Evolutionary conservation across 2,797 vertebrate genomes (phyloP).

Genomic region (Buceros bicornis): DNA sequence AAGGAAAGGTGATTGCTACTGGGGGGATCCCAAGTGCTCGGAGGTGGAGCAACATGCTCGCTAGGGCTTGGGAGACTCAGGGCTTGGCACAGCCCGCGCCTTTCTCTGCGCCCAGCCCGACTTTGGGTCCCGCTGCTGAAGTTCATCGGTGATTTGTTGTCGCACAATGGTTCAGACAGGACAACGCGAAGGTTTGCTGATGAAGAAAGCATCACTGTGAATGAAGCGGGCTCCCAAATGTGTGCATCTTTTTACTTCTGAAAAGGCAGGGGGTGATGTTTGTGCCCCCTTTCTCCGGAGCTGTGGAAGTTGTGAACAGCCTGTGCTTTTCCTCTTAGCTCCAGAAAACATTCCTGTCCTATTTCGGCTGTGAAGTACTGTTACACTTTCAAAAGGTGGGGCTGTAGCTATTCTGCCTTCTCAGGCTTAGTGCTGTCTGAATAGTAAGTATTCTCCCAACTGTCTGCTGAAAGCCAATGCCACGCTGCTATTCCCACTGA

Average conservation of each 20-base stretch:
- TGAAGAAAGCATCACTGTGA: neutral
- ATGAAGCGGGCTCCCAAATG: neutral
- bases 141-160: neutral
- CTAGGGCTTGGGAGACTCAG: neutral
- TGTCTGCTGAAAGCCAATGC: neutral
- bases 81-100: neutral
- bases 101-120: neutral
- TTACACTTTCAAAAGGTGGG: neutral
- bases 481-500: neutral
- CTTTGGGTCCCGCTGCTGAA: neutral
- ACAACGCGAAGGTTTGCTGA: neutral
- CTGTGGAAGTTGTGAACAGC: neutral
- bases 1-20: neutral
- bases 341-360: neutral
- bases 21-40: neutral
- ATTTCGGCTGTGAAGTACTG: neutral
- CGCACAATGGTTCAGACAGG: neutral
- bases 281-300: slow-evolving; percentile 7
- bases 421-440: neutral
- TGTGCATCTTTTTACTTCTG: neutral
- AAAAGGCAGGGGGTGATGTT: neutral
- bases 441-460: neutral
- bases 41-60: neutral
- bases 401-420: neutral
- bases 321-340: neutral